These are phyloP conservation scores for Tenrec ecaudatus DNA, from an alignment of 2,113 vertebrate genomes.

Conservation along the genomic window DNA sequence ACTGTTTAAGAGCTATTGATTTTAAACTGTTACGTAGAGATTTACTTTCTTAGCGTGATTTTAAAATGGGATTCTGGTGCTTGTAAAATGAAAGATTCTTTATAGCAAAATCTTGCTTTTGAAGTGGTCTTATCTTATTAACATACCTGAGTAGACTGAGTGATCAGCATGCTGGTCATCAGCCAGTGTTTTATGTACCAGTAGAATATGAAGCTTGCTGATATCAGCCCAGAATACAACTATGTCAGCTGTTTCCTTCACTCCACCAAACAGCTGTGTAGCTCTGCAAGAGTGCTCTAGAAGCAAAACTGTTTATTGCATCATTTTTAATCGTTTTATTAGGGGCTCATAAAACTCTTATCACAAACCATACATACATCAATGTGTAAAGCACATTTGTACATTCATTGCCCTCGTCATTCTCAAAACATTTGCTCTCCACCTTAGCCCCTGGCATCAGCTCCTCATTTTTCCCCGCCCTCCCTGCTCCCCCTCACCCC, in stretches of 20 bases:
- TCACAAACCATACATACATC: no score
- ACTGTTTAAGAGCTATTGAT: background rate
- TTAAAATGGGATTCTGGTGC: conserved; percentile 43
- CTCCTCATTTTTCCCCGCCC: no score
- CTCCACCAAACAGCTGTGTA: background rate
- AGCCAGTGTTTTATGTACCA: background rate
- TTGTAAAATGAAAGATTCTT: conserved; percentile 51
- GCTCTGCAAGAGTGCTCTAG: background rate
- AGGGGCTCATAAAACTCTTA: no score
- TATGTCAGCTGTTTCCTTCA: background rate
- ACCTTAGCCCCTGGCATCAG: no score
- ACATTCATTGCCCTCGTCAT: no score
- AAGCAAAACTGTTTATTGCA: background rate
- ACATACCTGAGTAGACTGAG: background rate
- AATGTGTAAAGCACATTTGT: no score
- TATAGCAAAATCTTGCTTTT: conserved; percentile 15
- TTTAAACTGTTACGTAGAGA: background rate
- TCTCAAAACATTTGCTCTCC: no score
- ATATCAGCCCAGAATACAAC: background rate
- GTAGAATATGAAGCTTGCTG: accelerated
- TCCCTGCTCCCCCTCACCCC: no score
- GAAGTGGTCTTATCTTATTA: background rate
- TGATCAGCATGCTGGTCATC: background rate
- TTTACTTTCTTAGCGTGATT: background rate
- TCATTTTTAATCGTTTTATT: no score